These are phyloP conservation scores for Chromoteleia sp. DNA, from an alignment of 2,888 invertebrate genomes.

Conservation along the genomic window DNA sequence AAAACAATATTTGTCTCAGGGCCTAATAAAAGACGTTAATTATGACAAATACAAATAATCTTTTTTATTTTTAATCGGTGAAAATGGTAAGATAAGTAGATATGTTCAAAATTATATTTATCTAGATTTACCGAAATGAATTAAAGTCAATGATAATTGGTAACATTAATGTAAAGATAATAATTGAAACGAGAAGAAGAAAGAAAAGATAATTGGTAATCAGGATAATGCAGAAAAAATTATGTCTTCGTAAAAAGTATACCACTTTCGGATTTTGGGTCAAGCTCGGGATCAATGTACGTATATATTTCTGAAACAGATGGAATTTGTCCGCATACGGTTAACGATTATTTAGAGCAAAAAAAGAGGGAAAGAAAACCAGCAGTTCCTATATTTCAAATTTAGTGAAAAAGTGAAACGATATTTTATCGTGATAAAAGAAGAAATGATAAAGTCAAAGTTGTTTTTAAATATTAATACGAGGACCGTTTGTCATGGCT, in stretches of 20 bases:
- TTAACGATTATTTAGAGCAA: conserved; percentile 35
- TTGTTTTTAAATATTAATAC: conserved; percentile 16
- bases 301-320: conserved; percentile 35
- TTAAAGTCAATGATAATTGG: too few species aligned
- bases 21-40: too few species aligned
- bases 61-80: too few species aligned
- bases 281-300: conserved; percentile 33
- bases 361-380: background rate
- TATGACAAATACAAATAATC: too few species aligned
- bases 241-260: conserved; percentile 36
- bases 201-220: conserved; percentile 7
- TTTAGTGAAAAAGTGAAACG: background rate
- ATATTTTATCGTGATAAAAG: background rate
- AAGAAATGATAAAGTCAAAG: too few species aligned
- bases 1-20: too few species aligned
- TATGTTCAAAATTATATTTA: too few species aligned
- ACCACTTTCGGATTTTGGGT: conserved; percentile 22
- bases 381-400: background rate
- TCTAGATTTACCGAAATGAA: too few species aligned
- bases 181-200: too few species aligned
- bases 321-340: conserved; percentile 29
- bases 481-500: conserved; percentile 22
- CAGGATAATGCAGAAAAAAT: conserved; percentile 38
- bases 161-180: too few species aligned
- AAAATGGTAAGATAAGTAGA: too few species aligned